Conservation (phyloP, 2,113 vertebrate species). For the Eleginops maclovinus region DNA sequence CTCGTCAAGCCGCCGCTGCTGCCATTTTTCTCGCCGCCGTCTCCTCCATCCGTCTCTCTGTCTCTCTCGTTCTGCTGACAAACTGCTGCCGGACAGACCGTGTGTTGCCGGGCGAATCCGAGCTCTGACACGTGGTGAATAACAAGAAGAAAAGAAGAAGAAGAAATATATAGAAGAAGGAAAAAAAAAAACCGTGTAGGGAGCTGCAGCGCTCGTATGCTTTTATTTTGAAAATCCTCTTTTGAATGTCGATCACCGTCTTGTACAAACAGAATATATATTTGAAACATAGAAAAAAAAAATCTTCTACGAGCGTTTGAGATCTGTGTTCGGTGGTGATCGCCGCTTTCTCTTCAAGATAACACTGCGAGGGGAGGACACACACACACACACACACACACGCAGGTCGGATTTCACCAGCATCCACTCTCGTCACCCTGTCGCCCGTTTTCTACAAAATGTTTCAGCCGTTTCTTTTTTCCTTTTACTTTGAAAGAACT, state of each 20-base stretch:
- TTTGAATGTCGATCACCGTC: constrained; percentile 30
- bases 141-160: not conserved
- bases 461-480: not conserved
- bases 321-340: constrained; percentile 7
- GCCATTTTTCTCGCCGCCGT: constrained; percentile 4
- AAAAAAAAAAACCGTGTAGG: not conserved
- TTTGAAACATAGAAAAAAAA: constrained; percentile 55
- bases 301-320: constrained; percentile 22
- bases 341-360: constrained; percentile 3
- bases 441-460: constrained; percentile 2
- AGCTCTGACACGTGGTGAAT: not conserved
- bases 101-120: not conserved
- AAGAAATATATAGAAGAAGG: not conserved
- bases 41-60: constrained; percentile 23
- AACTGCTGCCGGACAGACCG: constrained; percentile 34
- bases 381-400: constrained; percentile 11
- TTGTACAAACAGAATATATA: constrained; percentile 61
- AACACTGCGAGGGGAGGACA: constrained; percentile 21
- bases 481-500: not conserved
- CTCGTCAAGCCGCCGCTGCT: constrained; percentile 13
- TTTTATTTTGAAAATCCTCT: constrained; percentile 33
- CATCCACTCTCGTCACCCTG: constrained; percentile 27
- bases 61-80: constrained; percentile 13
- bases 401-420: constrained; percentile 60
- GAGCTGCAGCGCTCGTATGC: constrained; percentile 1